These are phyloP conservation scores for Proisotoma minuta DNA, from an alignment of 2,888 invertebrate genomes.

Conservation along the genomic window DNA sequence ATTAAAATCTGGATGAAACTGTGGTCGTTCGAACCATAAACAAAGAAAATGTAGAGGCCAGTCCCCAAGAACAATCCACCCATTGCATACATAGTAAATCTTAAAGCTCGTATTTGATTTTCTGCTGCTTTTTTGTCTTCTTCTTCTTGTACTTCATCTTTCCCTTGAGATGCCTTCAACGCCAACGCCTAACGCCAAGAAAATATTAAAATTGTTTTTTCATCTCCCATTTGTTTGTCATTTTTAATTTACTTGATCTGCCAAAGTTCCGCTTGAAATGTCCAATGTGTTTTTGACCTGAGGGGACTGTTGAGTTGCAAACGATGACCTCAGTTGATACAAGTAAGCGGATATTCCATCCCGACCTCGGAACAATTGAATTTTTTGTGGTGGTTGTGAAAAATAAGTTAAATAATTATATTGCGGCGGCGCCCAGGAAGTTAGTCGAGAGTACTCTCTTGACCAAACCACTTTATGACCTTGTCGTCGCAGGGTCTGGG, in stretches of 20 bases:
- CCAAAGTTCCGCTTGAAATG: slow-evolving; percentile 18
- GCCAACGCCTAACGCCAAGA: slow-evolving; percentile 22
- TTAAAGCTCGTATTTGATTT: slow-evolving; percentile 68
- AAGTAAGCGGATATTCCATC: too few relatives aligned
- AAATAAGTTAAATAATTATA: too few relatives aligned
- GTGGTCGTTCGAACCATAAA: slow-evolving; percentile 49
- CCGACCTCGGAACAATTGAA: too few relatives aligned
- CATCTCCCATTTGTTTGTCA: too few relatives aligned
- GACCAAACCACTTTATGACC: too few relatives aligned
- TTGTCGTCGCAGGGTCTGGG: too few relatives aligned
- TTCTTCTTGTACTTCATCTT: slow-evolving; percentile 48
- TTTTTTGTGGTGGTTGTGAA: too few relatives aligned
- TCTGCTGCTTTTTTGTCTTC: slow-evolving; percentile 61
- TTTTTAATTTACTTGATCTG: slow-evolving; percentile 28
- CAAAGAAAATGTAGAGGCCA: slow-evolving; percentile 49
- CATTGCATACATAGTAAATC: slow-evolving; percentile 53
- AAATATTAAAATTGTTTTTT: too few relatives aligned
- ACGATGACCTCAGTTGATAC: too few relatives aligned
- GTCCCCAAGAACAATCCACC: slow-evolving; percentile 49
- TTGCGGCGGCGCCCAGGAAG: too few relatives aligned
- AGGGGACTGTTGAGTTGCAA: slow-evolving; percentile 13
- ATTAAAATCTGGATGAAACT: not conserved
- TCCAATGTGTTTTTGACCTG: slow-evolving; percentile 6
- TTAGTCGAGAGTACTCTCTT: too few relatives aligned
- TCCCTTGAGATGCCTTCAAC: slow-evolving; percentile 27